Evolutionary conservation across 2,113 vertebrate species (phyloP), one percentile per base, ranked within the genome.

Genomic region (Anarrhichthys ocellatus): DNA sequence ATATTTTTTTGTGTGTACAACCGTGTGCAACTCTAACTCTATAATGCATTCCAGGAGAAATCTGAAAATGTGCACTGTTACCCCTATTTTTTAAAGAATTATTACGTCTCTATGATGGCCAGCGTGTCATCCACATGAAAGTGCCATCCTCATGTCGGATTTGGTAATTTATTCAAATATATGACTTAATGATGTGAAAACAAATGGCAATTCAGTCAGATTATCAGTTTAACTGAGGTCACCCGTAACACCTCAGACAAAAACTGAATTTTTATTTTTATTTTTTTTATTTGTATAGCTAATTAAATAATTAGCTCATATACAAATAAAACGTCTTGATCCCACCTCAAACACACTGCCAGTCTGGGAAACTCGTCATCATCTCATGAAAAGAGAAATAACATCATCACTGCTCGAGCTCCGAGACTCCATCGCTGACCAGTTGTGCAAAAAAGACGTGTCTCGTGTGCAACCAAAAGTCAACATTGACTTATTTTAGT

Each of bases 181-280:
- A 22, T 22, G 7, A 62, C 34, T 20, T 11, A 59, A 29, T 59
- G 29, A 61, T 27, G 24, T 34, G 14, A 61, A 18, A 61, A 32
- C 8, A 34, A 61, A 18, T 32, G 15, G 15, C 59, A 29, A 17
- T 24, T 36, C 18, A 63, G 32, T 38, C 48, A 32, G 58, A 61
- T 61, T 8, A 63, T 63, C 18, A 63, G 18, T 63, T 66, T 24
- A 42, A n/a, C n/a, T 66, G n/a, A 66, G 63, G 38, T 44, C 63
- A 66, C 6, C 14, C 10, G 27, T 58, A 27, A 27, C 32, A 63
- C 18, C 18, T 22, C 34, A 63, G 64, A 64, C 38, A 66, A 40
- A 44, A 65, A 6, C 36, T 8, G n/a, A 29, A 29, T 29, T 29
- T 29, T 29, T 29, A 29, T 29, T 29, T 29, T 29, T 29, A 27